A percentile compares a stretch with the other conserved stretches of the same genome.
Evolutionary conservation across 2,113 vertebrate species (phyloP).

Genomic region (Chionis minor): DNA sequence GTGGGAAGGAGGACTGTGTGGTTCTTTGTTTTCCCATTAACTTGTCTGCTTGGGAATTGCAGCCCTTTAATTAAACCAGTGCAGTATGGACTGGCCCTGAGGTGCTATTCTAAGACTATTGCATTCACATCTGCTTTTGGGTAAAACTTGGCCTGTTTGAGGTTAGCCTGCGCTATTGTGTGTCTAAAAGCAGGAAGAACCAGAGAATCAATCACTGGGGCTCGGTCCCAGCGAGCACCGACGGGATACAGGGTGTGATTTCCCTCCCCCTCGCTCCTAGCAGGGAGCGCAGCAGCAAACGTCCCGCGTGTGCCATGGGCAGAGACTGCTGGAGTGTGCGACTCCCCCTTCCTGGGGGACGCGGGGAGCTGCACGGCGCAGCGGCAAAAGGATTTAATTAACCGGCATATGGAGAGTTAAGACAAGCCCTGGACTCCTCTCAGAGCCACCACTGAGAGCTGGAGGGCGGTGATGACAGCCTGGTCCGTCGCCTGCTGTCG

Average conservation of each 20-base stretch:
- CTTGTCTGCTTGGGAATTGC: not conserved
- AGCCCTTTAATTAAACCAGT: slow-evolving; percentile 24
- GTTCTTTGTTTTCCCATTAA: not conserved
- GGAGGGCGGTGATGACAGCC: not conserved
- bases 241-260: not conserved
- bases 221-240: not conserved
- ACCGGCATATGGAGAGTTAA: not conserved
- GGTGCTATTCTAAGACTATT: not conserved
- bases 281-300: not conserved
- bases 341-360: not conserved
- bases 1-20: not conserved
- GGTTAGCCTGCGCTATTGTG: not conserved
- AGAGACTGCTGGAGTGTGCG: fast-evolving
- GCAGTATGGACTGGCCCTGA: not conserved
- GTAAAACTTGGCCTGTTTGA: not conserved
- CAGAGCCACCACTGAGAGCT: not conserved
- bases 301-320: fast-evolving
- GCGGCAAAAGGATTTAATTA: slow-evolving; percentile 5
- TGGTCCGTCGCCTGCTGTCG: not conserved
- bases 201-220: not conserved
- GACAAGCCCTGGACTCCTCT: not conserved
- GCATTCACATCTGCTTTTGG: slow-evolving; percentile 36
- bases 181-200: not conserved
- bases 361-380: fast-evolving
- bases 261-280: not conserved